Base-by-base conservation (phyloP, 2,888 invertebrate species). In the Lasius fuliginosus region DNA sequence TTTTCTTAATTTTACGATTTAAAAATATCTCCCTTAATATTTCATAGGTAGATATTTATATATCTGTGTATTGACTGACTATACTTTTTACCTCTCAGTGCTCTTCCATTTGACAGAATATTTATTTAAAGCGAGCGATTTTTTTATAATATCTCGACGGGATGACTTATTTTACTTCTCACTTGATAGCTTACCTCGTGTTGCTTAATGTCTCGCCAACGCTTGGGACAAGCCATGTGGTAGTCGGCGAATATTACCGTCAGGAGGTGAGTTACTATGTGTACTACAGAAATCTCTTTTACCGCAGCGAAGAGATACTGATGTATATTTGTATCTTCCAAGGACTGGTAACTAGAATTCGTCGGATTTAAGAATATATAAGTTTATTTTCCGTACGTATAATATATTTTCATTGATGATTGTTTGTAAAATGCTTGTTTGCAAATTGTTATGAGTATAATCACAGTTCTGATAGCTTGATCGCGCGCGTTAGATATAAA, bases 401-500 rank as follows among this genome's bases (percentile, higher is more conserved):
- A 23, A 71, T 40, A 42, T 69, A 79, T 79, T 62, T 62, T 71
- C 71, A 71, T 11, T 33, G 1, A 23, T 40, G 12, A 27, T 71
- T 62, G 23, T 60, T n/a, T 18, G 5, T 27, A 71, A 71, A 71
- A 71, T 79, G 62, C 6, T 36, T 36, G 5, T 36, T 36, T 36
- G 4, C 0, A 36, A 36, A 60, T 33, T 67, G 67, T 42, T 42
- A 53, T 27, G 11, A 27, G 6, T 49, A 49, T 42, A 68, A 79
- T 79, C 71, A 79, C 71, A 71, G 46, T 60, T 71, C 46, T 1
- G 60, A 71, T 49, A 23, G 15, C 3, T 46, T 75, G 5, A 49
- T 49, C 8, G n/a, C 8, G 36, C 5, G 36, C 36, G 23, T 23
- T 49, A 49, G 2, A 1, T 60, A 27, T 42, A 30, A 53, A 71